A percentile compares a stretch with the other conserved stretches of the same genome.
phyloP scores from a whole-genome alignment of 2,888 invertebrate species.

The Apamea crenata region DNA sequence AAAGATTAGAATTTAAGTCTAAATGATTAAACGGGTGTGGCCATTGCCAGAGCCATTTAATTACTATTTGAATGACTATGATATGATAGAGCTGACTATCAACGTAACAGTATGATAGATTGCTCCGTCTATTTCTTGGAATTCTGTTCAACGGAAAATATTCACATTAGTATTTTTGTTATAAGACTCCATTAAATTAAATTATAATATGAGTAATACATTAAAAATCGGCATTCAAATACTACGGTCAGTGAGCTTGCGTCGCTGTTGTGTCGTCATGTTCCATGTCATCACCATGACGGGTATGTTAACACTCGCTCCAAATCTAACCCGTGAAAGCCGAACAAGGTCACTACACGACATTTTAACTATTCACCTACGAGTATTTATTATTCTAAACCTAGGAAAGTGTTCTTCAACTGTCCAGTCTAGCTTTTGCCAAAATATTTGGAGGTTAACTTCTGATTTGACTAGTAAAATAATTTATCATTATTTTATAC shows the following conservation, averaged over 20 bases:
- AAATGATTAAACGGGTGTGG: background rate
- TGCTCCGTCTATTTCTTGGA: background rate
- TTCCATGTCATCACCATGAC: constrained; percentile 42
- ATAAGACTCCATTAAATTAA: background rate
- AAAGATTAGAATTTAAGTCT: background rate
- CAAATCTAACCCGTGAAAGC: constrained; percentile 29
- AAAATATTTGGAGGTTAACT: constrained; percentile 20
- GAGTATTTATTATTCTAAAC: constrained; percentile 32
- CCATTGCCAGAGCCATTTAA: background rate
- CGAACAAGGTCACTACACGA: constrained; percentile 36
- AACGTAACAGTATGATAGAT: background rate
- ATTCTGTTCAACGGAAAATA: too few relatives aligned
- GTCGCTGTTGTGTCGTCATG: constrained; percentile 18
- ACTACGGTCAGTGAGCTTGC: constrained; percentile 20
- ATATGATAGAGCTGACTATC: background rate
- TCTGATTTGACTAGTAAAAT: background rate
- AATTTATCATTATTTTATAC: too few relatives aligned
- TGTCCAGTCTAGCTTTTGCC: constrained; percentile 5
- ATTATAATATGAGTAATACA: background rate
- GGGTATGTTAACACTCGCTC: constrained; percentile 41
- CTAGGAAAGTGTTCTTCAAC: constrained; percentile 22
- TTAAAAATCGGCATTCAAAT: constrained; percentile 24
- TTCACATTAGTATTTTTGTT: background rate
- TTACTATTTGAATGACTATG: background rate
- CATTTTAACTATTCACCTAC: constrained; percentile 33